phyloP scores from a whole-genome alignment of 1,140 invertebrate genomes.

The Pomacea maculata region DNA sequence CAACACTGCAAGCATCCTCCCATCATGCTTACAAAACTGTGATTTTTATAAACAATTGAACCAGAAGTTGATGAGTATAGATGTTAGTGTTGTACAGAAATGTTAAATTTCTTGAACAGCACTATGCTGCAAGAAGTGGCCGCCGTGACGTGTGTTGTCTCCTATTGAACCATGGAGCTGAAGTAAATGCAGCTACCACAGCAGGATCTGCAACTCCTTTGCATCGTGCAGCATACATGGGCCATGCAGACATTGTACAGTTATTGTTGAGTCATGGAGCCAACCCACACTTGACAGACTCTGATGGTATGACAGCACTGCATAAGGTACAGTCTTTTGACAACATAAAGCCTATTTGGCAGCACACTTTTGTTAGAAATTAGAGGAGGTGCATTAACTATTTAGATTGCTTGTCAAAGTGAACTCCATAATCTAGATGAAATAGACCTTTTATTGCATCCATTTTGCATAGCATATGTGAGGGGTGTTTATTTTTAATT shows the following conservation, averaged over 20 bases:
- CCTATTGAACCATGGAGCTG: slow-evolving; percentile 76
- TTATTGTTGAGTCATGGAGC: slow-evolving; percentile 75
- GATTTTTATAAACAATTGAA: too few relatives aligned
- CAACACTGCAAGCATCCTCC: too few relatives aligned
- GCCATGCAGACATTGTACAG: slow-evolving; percentile 60
- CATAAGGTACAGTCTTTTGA: slow-evolving; percentile 53
- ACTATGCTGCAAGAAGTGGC: slow-evolving; percentile 86
- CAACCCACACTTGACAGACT: slow-evolving; percentile 73
- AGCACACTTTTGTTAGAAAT: slow-evolving; percentile 1
- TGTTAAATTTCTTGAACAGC: slow-evolving; percentile 66
- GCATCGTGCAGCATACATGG: slow-evolving; percentile 77
- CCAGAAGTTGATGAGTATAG: too few relatives aligned
- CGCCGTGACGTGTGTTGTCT: slow-evolving; percentile 75
- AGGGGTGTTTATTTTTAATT: too few relatives aligned
- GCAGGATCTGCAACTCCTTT: slow-evolving; percentile 80
- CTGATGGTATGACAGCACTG: slow-evolving; percentile 81
- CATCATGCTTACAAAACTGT: too few relatives aligned
- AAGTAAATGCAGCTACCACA: slow-evolving; percentile 78
- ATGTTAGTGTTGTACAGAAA: not conserved
- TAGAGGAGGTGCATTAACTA: not conserved
- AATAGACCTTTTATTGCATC: too few relatives aligned
- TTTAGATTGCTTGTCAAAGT: not conserved
- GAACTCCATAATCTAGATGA: too few relatives aligned
- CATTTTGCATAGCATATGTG: too few relatives aligned
- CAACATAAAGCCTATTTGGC: not conserved